Conservation (phyloP, 2,113 vertebrate species). For the Paradoxurus hermaphroditus region DNA sequence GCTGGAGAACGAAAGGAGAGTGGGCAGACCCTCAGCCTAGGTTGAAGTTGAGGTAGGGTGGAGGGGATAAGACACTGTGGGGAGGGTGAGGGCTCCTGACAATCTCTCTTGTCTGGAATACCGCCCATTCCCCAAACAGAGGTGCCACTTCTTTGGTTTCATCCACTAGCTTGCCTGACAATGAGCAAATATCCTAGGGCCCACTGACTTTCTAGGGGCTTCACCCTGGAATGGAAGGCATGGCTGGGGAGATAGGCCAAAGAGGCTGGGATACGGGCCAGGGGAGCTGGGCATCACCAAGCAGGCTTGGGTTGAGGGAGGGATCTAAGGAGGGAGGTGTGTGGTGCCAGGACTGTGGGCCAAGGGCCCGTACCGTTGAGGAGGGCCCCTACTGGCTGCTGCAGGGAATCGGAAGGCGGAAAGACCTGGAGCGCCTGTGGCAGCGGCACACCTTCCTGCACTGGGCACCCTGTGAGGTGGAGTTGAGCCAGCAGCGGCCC, state of each 20-base stretch:
- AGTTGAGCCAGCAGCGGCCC: conserved; percentile 66
- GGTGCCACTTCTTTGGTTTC: neutral
- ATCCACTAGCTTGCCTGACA: neutral
- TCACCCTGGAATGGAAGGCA: neutral
- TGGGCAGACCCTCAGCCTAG: neutral
- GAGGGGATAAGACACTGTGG: neutral
- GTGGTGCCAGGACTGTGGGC: conserved; percentile 40
- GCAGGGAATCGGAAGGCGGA: conserved; percentile 77
- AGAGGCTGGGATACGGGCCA: neutral
- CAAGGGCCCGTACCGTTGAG: conserved; percentile 59
- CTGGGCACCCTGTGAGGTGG: conserved; percentile 74
- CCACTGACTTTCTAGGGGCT: neutral
- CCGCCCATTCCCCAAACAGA: neutral
- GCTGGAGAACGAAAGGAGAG: neutral
- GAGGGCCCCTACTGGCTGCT: conserved; percentile 70
- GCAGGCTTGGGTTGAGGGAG: neutral
- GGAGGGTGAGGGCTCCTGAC: neutral
- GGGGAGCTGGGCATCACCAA: neutral
- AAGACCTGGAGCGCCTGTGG: conserved; percentile 69
- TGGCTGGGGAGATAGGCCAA: neutral
- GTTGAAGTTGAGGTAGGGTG: neutral
- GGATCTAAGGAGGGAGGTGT: neutral
- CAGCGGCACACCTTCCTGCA: conserved; percentile 67
- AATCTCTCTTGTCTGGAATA: neutral
- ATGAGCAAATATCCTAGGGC: neutral